Evolutionary conservation across 2,888 invertebrate species (phyloP), one percentile per base, ranked within the genome.

Genomic region (Ochropleura plecta): DNA sequence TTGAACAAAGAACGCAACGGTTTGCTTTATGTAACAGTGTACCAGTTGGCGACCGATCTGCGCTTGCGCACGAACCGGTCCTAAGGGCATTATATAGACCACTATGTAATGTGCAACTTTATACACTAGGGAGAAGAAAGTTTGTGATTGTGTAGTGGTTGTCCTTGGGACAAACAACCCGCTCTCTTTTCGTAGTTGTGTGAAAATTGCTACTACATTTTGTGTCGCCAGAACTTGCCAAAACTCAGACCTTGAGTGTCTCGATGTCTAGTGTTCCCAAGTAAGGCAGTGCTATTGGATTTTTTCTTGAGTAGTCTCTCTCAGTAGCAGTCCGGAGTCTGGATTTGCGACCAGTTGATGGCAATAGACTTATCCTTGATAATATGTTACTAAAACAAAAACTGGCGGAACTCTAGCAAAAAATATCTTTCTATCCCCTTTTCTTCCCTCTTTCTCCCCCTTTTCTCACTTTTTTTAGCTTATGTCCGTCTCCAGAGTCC

Each of bases 1-100:
- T 84, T 69, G 68, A 81, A 82, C 85, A 82, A 82, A 81, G 67
- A 76, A 67, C 67, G 76, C 44, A 84, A 73, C 20, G 49, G 64
- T 66, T 42, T 20, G 44, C n/a, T 62, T 83, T 83, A 86, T 82
- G 78, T 85, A 83, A 83, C 63, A 71, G 49, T 53, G 75, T 78
- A 82, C 77, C 70, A 78, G 83, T 66, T 76, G 73, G 77, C 68
- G 74, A 71, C 74, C 68, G 82, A 66, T 79, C 78, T 76, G 78
- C 73, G 70, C 78, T 71, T 77, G 78, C 78, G 76, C 74, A 84
- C 57, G 42, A 87, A 91, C 89, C 88, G 85, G 89, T 87, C 83
- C 81, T 87, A 91, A 91, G 91, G 92, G 91, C 90, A 87, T 74
- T 85, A 92, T 89, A 81, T 91, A 84, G 92, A 89, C 83, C 89